A percentile compares a stretch with the other conserved stretches of the same genome.
Conservation (phyloP, 2,888 invertebrate species). For the Hoplodrina ambigua region DNA sequence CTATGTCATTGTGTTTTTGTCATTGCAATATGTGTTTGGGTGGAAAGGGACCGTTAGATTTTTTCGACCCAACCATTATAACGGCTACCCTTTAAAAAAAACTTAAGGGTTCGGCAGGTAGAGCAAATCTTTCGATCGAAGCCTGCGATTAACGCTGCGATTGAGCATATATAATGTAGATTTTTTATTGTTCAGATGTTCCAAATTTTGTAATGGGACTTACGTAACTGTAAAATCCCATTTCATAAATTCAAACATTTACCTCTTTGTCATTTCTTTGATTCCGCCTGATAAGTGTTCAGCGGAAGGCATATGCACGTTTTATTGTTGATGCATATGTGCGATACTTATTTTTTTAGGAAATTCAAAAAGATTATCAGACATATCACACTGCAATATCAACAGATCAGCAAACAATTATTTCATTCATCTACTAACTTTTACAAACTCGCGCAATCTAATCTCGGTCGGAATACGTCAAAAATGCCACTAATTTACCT, state of each 20-base stretch:
- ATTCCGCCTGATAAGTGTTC: slow-evolving; percentile 58
- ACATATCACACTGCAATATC: not conserved
- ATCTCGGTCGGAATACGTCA: too few species aligned
- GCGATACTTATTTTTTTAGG: slow-evolving; percentile 27
- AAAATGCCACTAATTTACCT: too few species aligned
- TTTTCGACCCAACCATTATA: slow-evolving; percentile 81
- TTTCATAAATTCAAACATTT: slow-evolving; percentile 47
- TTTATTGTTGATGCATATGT: slow-evolving; percentile 46
- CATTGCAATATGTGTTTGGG: slow-evolving; percentile 86
- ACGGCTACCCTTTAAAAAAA: slow-evolving; percentile 88
- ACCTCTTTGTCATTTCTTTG: slow-evolving; percentile 62
- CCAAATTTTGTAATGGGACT: slow-evolving; percentile 74
- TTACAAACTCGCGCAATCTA: too few species aligned
- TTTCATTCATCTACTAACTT: too few species aligned
- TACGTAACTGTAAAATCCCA: slow-evolving; percentile 79
- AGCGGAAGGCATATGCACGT: slow-evolving; percentile 56
- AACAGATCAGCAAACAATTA: not conserved
- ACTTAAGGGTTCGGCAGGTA: slow-evolving; percentile 83
- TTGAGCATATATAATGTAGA: slow-evolving; percentile 79
- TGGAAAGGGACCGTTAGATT: slow-evolving; percentile 85
- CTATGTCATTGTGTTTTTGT: slow-evolving; percentile 86
- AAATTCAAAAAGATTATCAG: slow-evolving; percentile 1
- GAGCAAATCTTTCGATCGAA: slow-evolving; percentile 84
- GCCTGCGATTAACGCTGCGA: slow-evolving; percentile 80
- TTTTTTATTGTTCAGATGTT: slow-evolving; percentile 75